These are phyloP conservation scores for Archocentrus centrarchus DNA, from an alignment of 2,113 vertebrate genomes.

Conservation along the genomic window DNA sequence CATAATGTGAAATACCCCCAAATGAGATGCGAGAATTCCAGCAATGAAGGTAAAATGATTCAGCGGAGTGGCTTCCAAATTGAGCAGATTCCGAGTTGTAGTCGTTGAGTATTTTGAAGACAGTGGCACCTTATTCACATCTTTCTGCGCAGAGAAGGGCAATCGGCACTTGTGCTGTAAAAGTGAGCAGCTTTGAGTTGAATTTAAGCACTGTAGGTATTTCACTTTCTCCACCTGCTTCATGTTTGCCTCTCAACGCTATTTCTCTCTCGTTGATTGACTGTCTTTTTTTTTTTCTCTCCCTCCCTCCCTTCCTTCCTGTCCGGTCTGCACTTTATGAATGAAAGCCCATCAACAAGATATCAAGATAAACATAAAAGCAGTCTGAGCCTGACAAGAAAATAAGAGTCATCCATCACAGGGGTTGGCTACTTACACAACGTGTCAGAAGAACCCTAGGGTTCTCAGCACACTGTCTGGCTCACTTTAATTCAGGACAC, in stretches of 20 bases:
- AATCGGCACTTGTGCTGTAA: not conserved
- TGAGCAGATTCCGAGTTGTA: not conserved
- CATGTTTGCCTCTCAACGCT: not conserved
- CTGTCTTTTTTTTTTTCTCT: conserved; percentile 6
- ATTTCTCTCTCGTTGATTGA: conserved; percentile 28
- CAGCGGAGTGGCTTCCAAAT: not conserved
- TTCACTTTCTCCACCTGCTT: not conserved
- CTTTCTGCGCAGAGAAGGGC: not conserved
- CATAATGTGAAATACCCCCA: not conserved
- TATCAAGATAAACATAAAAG: conserved; percentile 81
- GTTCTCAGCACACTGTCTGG: conserved; percentile 33
- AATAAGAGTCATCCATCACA: conserved; percentile 83
- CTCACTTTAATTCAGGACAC: conserved; percentile 60
- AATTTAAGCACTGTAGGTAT: not conserved
- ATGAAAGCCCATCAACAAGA: conserved; percentile 75
- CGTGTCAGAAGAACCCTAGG: conserved; percentile 68
- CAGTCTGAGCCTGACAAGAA: conserved; percentile 77
- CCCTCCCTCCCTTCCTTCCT: not conserved
- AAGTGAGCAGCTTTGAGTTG: not conserved
- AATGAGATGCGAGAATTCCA: not conserved
- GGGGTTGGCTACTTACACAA: conserved; percentile 65
- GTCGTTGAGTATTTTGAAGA: not conserved
- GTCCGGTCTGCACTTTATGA: conserved; percentile 60
- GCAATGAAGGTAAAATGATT: not conserved
- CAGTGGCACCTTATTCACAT: not conserved